phyloP scores from a whole-genome alignment of 2,888 invertebrate species.

The Pecten maximus region DNA sequence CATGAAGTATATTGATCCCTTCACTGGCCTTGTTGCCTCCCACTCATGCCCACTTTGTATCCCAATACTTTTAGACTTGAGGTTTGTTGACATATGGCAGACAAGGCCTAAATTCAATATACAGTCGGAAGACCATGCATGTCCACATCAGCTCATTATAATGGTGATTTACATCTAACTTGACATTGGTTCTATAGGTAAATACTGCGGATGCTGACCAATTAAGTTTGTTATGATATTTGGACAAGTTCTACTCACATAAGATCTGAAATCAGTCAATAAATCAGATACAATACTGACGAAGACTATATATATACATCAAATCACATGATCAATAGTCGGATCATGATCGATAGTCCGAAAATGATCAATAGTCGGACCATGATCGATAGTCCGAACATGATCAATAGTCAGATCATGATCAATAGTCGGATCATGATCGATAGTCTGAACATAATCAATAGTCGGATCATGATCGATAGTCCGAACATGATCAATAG shows the following conservation, averaged over 20 bases:
- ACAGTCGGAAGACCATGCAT: neutral
- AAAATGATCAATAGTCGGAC: too few relatives aligned
- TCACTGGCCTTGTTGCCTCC: slow-evolving; percentile 3
- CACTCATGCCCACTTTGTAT: neutral
- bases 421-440: too few relatives aligned
- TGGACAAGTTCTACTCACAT: neutral
- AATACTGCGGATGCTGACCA: neutral
- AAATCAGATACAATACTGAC: neutral
- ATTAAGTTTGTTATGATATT: neutral
- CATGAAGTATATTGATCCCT: neutral
- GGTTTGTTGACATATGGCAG: neutral
- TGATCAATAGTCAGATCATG: too few relatives aligned
- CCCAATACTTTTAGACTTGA: neutral
- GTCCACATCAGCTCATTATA: neutral
- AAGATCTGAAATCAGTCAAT: neutral
- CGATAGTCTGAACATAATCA: too few relatives aligned
- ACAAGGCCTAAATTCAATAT: neutral
- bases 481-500: too few relatives aligned
- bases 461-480: too few relatives aligned
- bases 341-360: too few relatives aligned
- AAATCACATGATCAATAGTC: neutral
- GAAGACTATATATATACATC: neutral
- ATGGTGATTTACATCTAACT: neutral
- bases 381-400: too few relatives aligned
- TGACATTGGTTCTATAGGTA: neutral